Base-by-base conservation (phyloP, 2,797 vertebrate species). In the Toxotes lorentzi region DNA sequence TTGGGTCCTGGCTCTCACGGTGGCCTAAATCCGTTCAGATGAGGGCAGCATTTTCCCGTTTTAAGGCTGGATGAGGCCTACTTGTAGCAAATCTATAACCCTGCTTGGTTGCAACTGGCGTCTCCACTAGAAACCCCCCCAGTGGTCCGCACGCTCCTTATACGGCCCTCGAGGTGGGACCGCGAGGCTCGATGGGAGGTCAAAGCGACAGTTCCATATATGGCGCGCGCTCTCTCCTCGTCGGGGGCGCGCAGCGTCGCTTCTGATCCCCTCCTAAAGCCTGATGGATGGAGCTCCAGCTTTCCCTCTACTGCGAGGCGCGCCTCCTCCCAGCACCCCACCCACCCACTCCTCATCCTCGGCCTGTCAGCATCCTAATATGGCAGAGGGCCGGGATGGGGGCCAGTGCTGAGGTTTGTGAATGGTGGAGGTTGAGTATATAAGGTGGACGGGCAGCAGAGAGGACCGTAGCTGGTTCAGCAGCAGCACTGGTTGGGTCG, bases 171-270 rank as follows among this genome's bases (percentile, higher is more conserved):
- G 82, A 94, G 93, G 93, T 93, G 94, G 95, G 93, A 62, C 90
- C 79, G 94, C 93, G 93, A 68, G 82, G 79, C 91, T 95, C 94
- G 94, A 96, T 95, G 90, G 93, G 93, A 94, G 91, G 94, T 93
- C 91, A 91, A 82, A 95, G 95, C 96, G 95, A 96, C 83, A 95
- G 91, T 92, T 93, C 98, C 97, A 96, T 99, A 94, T 97, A 97
- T 97, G 98, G 97, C 95, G 95, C 96, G 94, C 90, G 90, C 87
- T 87, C 93, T 93, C 92, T 87, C 70, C 86, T 59, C 40, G 73
- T 70, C 87, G 91, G 88, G 91, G 43, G 67, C 90, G 91, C 93
- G 88, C 89, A 78, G 68, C 86, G 87, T 89, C 85, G 88, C 73
- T 79, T 53, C 62, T 69, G 81, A 78, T 75, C 85, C 74, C 74